Base-by-base conservation (phyloP, 1,140 invertebrate genomes). In the Sycobia sp. region DNA sequence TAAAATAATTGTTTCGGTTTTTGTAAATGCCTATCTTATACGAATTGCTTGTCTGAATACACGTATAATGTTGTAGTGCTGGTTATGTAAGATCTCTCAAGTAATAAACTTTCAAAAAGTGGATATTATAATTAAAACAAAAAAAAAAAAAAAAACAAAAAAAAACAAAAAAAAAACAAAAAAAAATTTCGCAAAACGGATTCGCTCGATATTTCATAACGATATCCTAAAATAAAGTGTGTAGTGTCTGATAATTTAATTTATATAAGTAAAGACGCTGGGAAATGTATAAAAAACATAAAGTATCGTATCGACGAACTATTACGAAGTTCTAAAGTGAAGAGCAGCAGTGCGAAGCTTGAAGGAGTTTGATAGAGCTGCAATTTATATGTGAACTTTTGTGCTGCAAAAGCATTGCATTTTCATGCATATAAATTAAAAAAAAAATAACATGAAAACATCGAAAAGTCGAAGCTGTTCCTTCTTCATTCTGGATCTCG, bases 171-270 rank as follows among this genome's bases (percentile, higher is more conserved):
- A n/a, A n/a, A n/a, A n/a, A n/a, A n/a, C n/a, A n/a, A n/a, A n/a
- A 65, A 60, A 68, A 67, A 54, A 61, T 68, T 70, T 59, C 49
- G 32, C 61, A 58, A 70, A 69, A 69, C 67, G 65, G 67, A 72
- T 70, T 69, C 69, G 69, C 70, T 74, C 71, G 67, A 73, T 67
- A 72, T 74, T 73, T 73, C 72, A 72, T 74, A 69, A 76, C 67
- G 72, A 70, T 71, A 70, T 70, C 55, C 62, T 58, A 53, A 72
- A 73, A 63, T 74, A 73, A 71, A 73, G 67, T 73, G 70, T 71
- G 70, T 74, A 72, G 68, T 69, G 66, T 72, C 62, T 73, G 67
- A 69, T 76, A 74, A 72, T 74, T 76, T 74, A 71, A 76, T 76
- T 76, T 76, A 74, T 73, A 72, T 74, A 74, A 74, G 69, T 74